Conservation (phyloP, 2,888 invertebrate species). For the Agriopis aurantiaria region DNA sequence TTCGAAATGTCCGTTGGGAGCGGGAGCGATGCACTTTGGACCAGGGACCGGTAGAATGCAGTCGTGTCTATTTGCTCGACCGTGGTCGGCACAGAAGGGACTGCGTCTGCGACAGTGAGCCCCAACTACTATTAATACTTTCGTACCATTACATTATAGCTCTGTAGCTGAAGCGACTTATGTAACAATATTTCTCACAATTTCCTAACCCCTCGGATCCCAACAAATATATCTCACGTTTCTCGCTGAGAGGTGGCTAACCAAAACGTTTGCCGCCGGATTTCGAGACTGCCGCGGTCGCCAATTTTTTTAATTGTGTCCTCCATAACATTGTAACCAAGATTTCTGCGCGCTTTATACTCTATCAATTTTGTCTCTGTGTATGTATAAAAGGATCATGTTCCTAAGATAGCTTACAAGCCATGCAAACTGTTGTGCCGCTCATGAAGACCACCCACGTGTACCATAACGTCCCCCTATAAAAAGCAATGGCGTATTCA, state of each 20-base stretch:
- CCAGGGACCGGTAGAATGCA: slow-evolving; percentile 55
- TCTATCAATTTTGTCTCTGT: not conserved
- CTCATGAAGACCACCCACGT: slow-evolving; percentile 19
- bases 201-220: too few relatives aligned
- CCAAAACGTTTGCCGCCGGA: too few relatives aligned
- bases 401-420: slow-evolving; percentile 4
- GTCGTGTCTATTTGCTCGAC: slow-evolving; percentile 50
- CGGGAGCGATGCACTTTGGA: slow-evolving; percentile 49
- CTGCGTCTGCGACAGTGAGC: slow-evolving; percentile 13
- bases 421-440: slow-evolving; percentile 2
- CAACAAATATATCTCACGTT: too few relatives aligned
- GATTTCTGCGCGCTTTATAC: not conserved
- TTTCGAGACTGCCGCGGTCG: too few relatives aligned
- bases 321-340: too few relatives aligned
- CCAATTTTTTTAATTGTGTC: too few relatives aligned
- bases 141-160: not conserved
- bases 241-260: too few relatives aligned
- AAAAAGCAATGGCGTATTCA: slow-evolving; percentile 19
- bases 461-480: slow-evolving; percentile 15
- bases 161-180: not conserved
- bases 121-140: slow-evolving; percentile 1
- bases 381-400: not conserved
- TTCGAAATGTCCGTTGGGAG: slow-evolving; percentile 38
- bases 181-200: not conserved
- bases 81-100: slow-evolving; percentile 35